Conservation (phyloP, 2,888 invertebrate genomes). For the Rotaria sp. region DNA sequence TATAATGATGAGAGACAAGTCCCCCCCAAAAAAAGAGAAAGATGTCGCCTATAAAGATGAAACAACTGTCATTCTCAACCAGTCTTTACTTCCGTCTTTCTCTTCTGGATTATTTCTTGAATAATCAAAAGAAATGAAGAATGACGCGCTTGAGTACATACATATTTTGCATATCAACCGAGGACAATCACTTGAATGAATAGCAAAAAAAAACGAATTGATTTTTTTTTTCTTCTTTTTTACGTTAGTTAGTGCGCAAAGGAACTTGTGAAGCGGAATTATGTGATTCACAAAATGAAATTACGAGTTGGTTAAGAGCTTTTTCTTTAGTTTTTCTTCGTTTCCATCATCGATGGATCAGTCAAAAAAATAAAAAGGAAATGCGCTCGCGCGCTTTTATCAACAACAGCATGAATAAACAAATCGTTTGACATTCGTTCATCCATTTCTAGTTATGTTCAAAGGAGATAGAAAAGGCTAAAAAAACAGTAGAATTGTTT, state of each 20-base stretch:
- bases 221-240: background rate
- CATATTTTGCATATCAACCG: background rate
- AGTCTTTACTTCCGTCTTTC: background rate
- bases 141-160: background rate
- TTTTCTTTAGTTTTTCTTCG: conserved; percentile 5
- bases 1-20: background rate
- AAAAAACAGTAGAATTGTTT: background rate
- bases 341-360: background rate
- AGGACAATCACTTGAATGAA: background rate
- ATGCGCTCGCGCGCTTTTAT: background rate
- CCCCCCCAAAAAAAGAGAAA: background rate
- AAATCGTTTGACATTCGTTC: background rate
- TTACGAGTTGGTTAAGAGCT: conserved; percentile 14
- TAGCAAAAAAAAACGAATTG: background rate
- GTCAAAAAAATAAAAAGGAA: background rate
- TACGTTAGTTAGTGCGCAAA: background rate
- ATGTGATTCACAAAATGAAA: background rate
- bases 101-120: background rate
- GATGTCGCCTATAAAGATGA: background rate
- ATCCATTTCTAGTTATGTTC: background rate
- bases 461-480: too few species aligned
- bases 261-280: background rate
- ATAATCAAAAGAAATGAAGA: background rate
- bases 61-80: background rate
- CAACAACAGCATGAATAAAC: background rate